These are phyloP conservation scores for Eilema griseolum DNA, from an alignment of 2,888 invertebrate genomes.

Conservation along the genomic window DNA sequence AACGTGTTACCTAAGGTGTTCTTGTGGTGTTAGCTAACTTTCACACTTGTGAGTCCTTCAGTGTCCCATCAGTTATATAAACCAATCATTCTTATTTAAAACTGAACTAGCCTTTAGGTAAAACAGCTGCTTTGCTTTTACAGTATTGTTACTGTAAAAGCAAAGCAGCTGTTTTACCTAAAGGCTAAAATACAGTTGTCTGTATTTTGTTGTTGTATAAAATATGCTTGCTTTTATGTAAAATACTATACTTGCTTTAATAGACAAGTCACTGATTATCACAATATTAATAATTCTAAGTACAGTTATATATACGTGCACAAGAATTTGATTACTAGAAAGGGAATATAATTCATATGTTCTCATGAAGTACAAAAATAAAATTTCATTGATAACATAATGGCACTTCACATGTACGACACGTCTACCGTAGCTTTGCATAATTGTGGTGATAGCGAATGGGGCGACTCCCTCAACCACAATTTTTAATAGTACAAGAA, in stretches of 20 bases:
- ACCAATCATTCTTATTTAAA: background rate
- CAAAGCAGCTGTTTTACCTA: too few species aligned
- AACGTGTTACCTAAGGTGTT: background rate
- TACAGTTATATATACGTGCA: slow-evolving; percentile 34
- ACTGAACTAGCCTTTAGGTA: background rate
- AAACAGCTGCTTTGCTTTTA: background rate
- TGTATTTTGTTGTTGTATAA: background rate
- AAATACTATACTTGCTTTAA: background rate
- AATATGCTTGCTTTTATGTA: background rate
- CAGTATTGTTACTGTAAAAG: background rate
- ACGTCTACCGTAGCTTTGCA: slow-evolving; percentile 21
- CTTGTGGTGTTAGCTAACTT: too few species aligned
- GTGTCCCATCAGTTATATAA: background rate
- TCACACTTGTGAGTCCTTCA: too few species aligned
- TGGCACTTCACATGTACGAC: slow-evolving; percentile 56
- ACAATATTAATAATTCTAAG: slow-evolving; percentile 28
- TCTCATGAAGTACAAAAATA: slow-evolving; percentile 62
- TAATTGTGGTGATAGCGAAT: slow-evolving; percentile 11
- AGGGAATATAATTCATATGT: slow-evolving; percentile 57
- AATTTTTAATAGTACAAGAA: slow-evolving; percentile 10
- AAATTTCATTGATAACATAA: slow-evolving; percentile 62
- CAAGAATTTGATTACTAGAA: slow-evolving; percentile 29
- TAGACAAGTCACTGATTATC: background rate
- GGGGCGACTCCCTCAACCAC: slow-evolving; percentile 14
- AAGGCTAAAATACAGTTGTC: too few species aligned